Percentiles rank a stretch among this genome's conserved stretches.
Evolutionary conservation across 2,113 vertebrate genomes (phyloP).

Genomic region (Rhegmatorhina hoffmannsi): DNA sequence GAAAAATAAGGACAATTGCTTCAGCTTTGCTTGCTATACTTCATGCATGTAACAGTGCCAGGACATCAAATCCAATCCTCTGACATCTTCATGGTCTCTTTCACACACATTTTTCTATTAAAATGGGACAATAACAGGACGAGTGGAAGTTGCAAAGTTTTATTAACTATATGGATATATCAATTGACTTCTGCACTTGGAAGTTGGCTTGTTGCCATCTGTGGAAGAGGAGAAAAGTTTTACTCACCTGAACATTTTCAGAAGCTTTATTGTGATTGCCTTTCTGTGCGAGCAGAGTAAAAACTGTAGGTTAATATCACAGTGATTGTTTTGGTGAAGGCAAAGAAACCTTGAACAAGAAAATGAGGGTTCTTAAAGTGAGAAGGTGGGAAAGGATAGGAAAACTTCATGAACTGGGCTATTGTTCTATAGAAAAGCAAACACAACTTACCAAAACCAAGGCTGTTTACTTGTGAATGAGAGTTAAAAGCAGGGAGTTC

Average conservation of each 20-base stretch:
- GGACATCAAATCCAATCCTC: neutral
- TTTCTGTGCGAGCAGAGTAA: neutral
- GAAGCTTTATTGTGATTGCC: neutral
- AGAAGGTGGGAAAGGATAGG: neutral
- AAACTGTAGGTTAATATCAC: neutral
- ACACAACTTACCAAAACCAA: neutral
- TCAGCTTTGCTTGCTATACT: neutral
- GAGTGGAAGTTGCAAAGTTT: neutral
- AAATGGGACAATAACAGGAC: neutral
- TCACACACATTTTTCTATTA: neutral
- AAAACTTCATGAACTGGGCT: neutral
- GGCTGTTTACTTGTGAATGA: neutral
- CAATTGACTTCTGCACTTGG: accelerated
- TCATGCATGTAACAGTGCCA: neutral
- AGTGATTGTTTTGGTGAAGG: neutral
- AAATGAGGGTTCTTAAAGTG: neutral
- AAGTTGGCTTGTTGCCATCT: neutral
- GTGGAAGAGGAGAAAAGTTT: neutral
- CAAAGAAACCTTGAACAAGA: neutral
- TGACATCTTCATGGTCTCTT: neutral
- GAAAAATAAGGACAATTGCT: neutral
- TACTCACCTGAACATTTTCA: neutral
- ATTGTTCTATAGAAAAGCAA: neutral
- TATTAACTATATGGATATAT: neutral
- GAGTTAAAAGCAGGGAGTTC: neutral